A percentile compares a stretch with the other conserved stretches of the same genome.
Evolutionary conservation across 2,797 vertebrate species (phyloP).

Genomic region (Lutjanus argentimaculatus): DNA sequence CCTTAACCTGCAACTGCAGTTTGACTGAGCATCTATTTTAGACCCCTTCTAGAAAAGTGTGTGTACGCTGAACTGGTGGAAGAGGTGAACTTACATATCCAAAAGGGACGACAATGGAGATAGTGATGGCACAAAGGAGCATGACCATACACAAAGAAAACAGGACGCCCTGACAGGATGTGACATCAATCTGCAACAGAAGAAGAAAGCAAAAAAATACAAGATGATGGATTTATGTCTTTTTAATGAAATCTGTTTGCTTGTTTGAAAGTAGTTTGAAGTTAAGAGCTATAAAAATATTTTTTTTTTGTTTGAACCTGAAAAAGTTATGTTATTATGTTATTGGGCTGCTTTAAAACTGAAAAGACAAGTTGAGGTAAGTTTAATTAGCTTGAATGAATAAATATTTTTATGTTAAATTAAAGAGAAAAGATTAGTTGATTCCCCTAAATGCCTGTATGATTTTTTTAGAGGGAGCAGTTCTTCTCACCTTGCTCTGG

Average conservation of each 20-base stretch:
- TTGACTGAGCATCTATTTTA: constrained; percentile 44
- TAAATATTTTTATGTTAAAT: no score
- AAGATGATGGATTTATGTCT: not conserved
- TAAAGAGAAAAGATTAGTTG: no score
- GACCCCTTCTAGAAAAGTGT: constrained; percentile 19
- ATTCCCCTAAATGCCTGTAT: no score
- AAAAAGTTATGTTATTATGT: no score
- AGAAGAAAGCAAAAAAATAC: no score
- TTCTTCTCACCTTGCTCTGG: constrained; percentile 91
- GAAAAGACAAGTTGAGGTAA: no score
- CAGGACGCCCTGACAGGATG: constrained; percentile 92
- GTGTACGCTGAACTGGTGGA: not conserved
- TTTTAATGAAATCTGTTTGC: not conserved
- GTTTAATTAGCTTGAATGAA: no score
- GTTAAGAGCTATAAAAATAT: no score
- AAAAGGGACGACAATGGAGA: constrained; percentile 91
- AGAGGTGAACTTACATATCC: constrained; percentile 89
- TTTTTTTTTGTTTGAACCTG: no score
- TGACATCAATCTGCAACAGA: constrained; percentile 90
- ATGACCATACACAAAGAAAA: constrained; percentile 93
- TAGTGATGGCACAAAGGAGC: constrained; percentile 90
- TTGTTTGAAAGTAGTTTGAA: not conserved
- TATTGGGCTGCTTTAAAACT: no score
- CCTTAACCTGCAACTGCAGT: constrained; percentile 36
- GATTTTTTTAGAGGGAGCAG: no score